Base-by-base conservation (phyloP, 2,113 vertebrate species). In the Saccopteryx leptura region DNA sequence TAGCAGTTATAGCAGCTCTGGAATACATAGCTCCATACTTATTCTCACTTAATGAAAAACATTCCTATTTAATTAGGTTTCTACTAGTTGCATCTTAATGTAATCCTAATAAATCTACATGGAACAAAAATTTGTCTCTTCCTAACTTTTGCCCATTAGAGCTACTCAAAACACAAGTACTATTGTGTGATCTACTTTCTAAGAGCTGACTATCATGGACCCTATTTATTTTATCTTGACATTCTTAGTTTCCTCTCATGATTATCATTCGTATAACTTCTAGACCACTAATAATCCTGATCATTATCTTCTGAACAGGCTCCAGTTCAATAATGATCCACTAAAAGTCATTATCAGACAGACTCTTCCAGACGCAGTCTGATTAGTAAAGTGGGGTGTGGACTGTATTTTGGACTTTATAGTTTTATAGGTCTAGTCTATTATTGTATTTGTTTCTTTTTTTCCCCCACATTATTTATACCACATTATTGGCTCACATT, bases 51-150 rank as follows among this genome's bases (percentile, higher is more conserved):
- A 19, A 19, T 52, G 23, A 39, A 60, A 71, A 82, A 58, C 54
- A 52, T 14, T 5, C 31, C 1, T 63, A 26, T 17, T 69, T 66
- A 90, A 85, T 91, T 87, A 74, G 13, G 10, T n/a, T 91, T 92
- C 54, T 66, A 54, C 97, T 95, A 84, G 33, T 75, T 80, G 75
- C 31, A 75, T 46, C 21, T 94, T 52, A 93, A 90, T 71, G 18
- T 31, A 66, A 18, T 75, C 28, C 15, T 90, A 80, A 54, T 50
- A n/a, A 61, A 84, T 91, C 33, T 48, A 58, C n/a, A 54, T n/a
- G 19, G 23, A 88, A 5, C 24, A 80, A 96, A 92, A 81, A 48
- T 24, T n/a, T 39, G 7, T 52, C 39, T 83, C 50, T 60, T 75
- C 10, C 5, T 83, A 85, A 86, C 17, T 61, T 90, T 17, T 39